phyloP scores from a whole-genome alignment of 1,140 invertebrate species.

The Asobara japonica region DNA sequence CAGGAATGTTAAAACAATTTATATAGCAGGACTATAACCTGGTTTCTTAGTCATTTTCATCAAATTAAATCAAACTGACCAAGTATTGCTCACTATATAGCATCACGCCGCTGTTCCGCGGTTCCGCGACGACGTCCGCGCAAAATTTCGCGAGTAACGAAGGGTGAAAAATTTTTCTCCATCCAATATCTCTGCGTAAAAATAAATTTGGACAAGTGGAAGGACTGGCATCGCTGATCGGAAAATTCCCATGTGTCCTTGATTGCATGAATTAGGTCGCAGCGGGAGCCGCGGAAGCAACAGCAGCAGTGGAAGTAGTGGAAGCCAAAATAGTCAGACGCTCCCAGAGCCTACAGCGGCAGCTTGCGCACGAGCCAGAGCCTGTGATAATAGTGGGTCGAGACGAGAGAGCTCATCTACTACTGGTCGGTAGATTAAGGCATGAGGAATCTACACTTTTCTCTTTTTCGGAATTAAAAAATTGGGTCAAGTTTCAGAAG shows the following conservation, averaged over 20 bases:
- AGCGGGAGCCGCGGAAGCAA: slow-evolving; percentile 51
- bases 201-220: background rate
- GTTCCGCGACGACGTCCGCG: no score
- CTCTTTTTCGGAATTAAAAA: background rate
- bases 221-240: slow-evolving; percentile 23
- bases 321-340: slow-evolving; percentile 61
- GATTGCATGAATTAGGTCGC: slow-evolving; percentile 65
- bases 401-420: slow-evolving; percentile 57
- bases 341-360: slow-evolving; percentile 54
- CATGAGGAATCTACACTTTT: slow-evolving; percentile 17
- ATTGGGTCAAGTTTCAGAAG: background rate
- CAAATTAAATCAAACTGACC: no score
- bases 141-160: no score
- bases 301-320: slow-evolving; percentile 53
- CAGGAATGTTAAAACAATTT: no score
- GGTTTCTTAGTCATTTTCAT: no score
- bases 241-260: slow-evolving; percentile 47
- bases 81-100: no score
- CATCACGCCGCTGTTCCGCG: no score
- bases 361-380: slow-evolving; percentile 43
- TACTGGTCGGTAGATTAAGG: slow-evolving; percentile 58
- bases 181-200: background rate
- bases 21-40: no score
- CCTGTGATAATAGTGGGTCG: slow-evolving; percentile 47
- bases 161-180: no score